Conservation (phyloP, 2,797 vertebrate genomes). For the Mus minutoides region DNA sequence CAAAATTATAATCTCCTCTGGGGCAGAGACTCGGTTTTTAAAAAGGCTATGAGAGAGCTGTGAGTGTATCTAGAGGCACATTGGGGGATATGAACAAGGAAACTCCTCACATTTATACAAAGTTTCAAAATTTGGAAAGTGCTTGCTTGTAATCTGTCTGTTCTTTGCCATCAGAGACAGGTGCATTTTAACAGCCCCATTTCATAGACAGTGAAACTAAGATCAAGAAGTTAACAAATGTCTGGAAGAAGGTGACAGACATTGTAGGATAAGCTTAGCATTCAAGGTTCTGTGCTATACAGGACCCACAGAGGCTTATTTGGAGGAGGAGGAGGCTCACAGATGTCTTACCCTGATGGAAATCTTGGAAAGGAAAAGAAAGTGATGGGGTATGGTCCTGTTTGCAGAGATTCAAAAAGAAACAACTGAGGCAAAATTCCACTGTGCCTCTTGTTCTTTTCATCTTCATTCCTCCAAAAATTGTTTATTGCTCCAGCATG, state of each 20-base stretch:
- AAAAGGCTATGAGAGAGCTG: not conserved
- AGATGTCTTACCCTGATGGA: not conserved
- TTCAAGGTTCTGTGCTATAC: not conserved
- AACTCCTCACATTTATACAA: not conserved
- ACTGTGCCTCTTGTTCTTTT: not conserved
- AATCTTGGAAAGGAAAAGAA: constrained; percentile 10
- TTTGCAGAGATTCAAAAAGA: not conserved
- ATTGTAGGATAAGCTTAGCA: not conserved
- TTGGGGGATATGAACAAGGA: not conserved
- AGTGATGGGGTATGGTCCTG: not conserved
- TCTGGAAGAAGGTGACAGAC: not conserved
- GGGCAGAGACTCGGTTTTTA: not conserved
- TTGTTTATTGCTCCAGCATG: not conserved
- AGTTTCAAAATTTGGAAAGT: constrained; percentile 5
- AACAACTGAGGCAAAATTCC: not conserved
- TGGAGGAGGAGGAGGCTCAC: not conserved
- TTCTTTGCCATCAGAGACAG: not conserved
- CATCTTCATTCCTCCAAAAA: not conserved
- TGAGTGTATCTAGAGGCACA: not conserved
- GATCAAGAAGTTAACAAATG: not conserved
- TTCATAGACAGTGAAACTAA: constrained; percentile 35
- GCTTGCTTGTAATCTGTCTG: not conserved
- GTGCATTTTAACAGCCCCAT: not conserved
- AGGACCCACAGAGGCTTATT: not conserved
- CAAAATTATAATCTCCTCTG: constrained; percentile 65